phyloP scores from a whole-genome alignment of 1,140 invertebrate species.

The Aphidius ervi region DNA sequence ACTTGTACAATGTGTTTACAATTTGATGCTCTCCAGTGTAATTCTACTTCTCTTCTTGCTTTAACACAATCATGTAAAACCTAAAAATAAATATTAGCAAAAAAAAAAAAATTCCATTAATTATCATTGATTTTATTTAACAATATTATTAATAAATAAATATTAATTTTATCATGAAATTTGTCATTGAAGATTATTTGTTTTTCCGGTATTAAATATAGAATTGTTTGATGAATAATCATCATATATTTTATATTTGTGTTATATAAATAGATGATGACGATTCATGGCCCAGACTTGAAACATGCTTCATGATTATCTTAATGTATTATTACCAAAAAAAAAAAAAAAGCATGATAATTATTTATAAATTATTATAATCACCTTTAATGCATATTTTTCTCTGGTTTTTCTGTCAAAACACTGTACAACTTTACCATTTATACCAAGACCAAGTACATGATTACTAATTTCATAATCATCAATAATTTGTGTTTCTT shows the following conservation, averaged over 20 bases:
- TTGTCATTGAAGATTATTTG: constrained; percentile 12
- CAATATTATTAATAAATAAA: neutral
- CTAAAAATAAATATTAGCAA: constrained; percentile 45
- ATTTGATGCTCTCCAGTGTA: constrained; percentile 89
- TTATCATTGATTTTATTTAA: neutral
- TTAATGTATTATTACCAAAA: constrained; percentile 11
- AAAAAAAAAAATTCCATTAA: neutral
- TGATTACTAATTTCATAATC: constrained; percentile 93
- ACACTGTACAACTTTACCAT: constrained; percentile 88
- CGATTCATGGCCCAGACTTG: constrained; percentile 25
- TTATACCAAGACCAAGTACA: constrained; percentile 95
- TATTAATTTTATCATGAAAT: neutral
- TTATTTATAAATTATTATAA: constrained; percentile 12
- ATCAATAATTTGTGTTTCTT: constrained; percentile 77
- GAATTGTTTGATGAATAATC: constrained; percentile 35
- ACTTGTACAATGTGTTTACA: constrained; percentile 87
- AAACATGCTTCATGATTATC: constrained; percentile 3
- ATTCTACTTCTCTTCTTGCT: constrained; percentile 88
- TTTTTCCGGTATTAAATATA: constrained; percentile 10
- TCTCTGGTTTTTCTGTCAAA: constrained; percentile 63
- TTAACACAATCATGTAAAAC: constrained; percentile 88
- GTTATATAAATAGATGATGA: constrained; percentile 42
- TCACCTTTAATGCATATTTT: constrained; percentile 87
- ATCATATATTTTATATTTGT: constrained; percentile 5
- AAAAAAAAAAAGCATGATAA: neutral